phyloP scores from a whole-genome alignment of 1,140 invertebrate genomes.

The Akabosia matsudoensis region DNA sequence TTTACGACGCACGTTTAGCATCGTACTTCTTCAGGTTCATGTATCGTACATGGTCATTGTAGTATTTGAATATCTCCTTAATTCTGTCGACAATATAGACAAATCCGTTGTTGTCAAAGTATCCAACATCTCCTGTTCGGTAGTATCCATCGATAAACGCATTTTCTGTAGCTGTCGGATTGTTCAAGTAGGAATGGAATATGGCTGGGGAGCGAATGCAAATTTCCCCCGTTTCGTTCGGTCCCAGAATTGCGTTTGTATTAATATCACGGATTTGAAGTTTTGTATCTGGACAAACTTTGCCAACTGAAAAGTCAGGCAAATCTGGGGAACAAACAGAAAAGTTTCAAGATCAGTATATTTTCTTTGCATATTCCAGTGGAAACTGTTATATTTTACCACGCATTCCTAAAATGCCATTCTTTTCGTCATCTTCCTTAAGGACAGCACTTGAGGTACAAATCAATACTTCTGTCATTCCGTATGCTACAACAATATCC shows the following conservation, averaged over 20 bases:
- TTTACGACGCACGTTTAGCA: no score
- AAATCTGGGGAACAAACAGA: background rate
- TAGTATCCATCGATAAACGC: slow-evolving; percentile 48
- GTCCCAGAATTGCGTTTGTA: slow-evolving; percentile 30
- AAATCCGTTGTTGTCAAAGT: slow-evolving; percentile 48
- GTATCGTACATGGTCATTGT: slow-evolving; percentile 44
- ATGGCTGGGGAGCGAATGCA: slow-evolving; percentile 10
- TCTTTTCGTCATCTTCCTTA: background rate
- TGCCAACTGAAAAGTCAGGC: slow-evolving; percentile 27
- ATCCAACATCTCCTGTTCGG: slow-evolving; percentile 50
- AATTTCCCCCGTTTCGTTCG: slow-evolving; percentile 39
- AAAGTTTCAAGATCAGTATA: no score
- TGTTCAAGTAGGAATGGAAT: slow-evolving; percentile 35
- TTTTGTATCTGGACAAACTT: slow-evolving; percentile 27
- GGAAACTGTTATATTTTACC: background rate
- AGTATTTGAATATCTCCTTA: slow-evolving; percentile 51
- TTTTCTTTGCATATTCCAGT: no score
- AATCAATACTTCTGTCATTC: slow-evolving; percentile 38
- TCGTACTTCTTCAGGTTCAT: no score
- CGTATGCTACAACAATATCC: slow-evolving; percentile 36
- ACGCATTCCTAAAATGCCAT: background rate
- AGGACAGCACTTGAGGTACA: background rate
- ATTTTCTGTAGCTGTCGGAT: slow-evolving; percentile 29
- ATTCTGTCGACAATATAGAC: slow-evolving; percentile 49
- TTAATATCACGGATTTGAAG: slow-evolving; percentile 37